These are phyloP conservation scores for Glaucomys volans DNA, from an alignment of 2,113 vertebrate genomes.

Conservation along the genomic window DNA sequence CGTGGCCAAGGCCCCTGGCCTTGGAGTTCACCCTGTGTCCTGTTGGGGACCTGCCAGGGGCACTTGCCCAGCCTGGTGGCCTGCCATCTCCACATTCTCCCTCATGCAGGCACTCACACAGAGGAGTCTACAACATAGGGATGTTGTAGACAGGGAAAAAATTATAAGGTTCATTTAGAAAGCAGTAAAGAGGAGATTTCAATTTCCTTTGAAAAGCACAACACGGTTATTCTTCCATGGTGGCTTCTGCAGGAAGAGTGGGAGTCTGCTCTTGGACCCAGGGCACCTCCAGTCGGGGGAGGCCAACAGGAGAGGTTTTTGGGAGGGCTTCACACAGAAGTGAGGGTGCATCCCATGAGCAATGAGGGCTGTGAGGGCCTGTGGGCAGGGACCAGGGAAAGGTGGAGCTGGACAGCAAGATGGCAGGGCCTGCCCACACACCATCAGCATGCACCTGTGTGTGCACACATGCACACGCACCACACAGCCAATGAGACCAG, in stretches of 20 bases:
- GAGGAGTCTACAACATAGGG: neutral
- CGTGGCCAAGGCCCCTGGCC: neutral
- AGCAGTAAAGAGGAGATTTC: slow-evolving; percentile 81
- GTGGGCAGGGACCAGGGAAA: neutral
- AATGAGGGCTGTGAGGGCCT: neutral
- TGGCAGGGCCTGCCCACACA: neutral
- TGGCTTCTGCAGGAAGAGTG: slow-evolving; percentile 10
- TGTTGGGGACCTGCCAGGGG: neutral
- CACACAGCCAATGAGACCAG: neutral
- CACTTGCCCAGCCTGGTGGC: neutral
- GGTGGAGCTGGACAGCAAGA: too few relatives aligned
- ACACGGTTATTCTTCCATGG: slow-evolving; percentile 63
- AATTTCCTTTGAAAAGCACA: slow-evolving; percentile 81
- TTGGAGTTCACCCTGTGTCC: neutral
- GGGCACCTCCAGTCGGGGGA: fast-evolving
- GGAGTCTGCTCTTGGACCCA: neutral
- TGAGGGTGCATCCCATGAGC: fast-evolving
- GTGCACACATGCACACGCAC: too few relatives aligned
- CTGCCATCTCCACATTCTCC: neutral
- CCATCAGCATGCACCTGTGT: too few relatives aligned
- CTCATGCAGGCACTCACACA: neutral
- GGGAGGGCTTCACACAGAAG: neutral
- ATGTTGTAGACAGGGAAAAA: slow-evolving; percentile 63
- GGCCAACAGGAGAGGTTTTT: neutral
- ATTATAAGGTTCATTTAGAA: slow-evolving; percentile 82